Base-by-base conservation (phyloP, 2,888 invertebrate genomes). In the Thumatha senex region DNA sequence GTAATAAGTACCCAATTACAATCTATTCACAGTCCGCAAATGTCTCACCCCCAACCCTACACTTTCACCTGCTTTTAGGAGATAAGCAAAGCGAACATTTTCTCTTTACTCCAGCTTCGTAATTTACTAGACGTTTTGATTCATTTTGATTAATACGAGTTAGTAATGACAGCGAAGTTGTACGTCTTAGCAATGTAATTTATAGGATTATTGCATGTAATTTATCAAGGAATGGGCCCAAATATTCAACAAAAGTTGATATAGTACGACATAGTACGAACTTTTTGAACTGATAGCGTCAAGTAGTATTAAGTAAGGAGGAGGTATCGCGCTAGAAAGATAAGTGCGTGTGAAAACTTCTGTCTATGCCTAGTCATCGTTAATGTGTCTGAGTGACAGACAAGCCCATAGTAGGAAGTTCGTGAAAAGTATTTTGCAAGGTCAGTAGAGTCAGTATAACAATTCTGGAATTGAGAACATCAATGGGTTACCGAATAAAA, bases 11-110 rank as follows among this genome's bases (percentile, higher is more conserved):
- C 18, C 43, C 35, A 45, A 30, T 36, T 34, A 44, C 39, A 35
- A 48, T 40, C 51, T 34, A 48, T 48, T 46, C 1, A 36, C 29
- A 51, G 31, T 24, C 33, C 24, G 29, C 10, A 29, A 45, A 13
- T 29, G 13, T 35, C 30, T 24, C 13, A 14, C 46, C 1, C 18
- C 11, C 63, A 58, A 51, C 60, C 56, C 67, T 67, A 63, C 40
- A 46, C 46, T 84, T 82, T 86, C 84, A 87, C 88, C 87, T 89
- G 88, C 72, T 78, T 74, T 68, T 58, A 56, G 38, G 67, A 81
- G 88, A 89, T 89, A 89, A 82, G 61, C 53, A 59, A 43, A 56
- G 58, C 56, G 48, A 56, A 50, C 55, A 61, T 54, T 49, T 54
- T 54, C 47, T 56, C 53, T 55, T 43, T 50, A 55, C 43, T 51